Evolutionary conservation across 2,888 invertebrate genomes (phyloP), one percentile per base, ranked within the genome.

Genomic region (Plagiodera versicolora): DNA sequence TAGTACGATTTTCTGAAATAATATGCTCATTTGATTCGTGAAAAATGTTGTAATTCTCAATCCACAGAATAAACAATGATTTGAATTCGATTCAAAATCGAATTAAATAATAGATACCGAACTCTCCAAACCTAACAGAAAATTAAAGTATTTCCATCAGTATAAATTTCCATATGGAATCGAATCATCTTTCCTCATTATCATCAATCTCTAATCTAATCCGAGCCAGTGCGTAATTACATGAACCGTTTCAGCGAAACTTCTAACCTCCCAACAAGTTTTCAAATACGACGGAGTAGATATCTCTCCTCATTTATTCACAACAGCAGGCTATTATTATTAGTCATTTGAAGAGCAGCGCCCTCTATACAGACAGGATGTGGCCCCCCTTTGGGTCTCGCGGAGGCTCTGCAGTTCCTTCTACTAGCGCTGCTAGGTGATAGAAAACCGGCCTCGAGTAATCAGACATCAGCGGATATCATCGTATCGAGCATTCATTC

Each of bases 331-430:
- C 20, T 20, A 53, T 24, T 5, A 24, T 24, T 24, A 24, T 44
- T 24, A 14, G 39, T 39, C 17, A 58, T 61, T 58, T 48, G 61
- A 67, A 70, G 66, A 69, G 64, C 72, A 75, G 75, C 74, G 77
- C 75, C 76, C 75, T 75, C 77, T 73, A 73, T 51, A 52, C 56
- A 47, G 56, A 60, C 66, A 65, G 68, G 67, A 70, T 65, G 67
- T 61, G 68, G 75, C 77, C 77, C 78, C 79, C 76, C 74, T 74
- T 75, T 68, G 66, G 71, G 70, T 76, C 76, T 74, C 75, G 76
- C 77, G 77, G 77, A 76, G 75, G 72, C 73, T 68, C 68, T 70
- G 63, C 68, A 67, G 67, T 65, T 58, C 65, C 68, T 64, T 58
- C 66, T 56, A 57, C 63, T 66, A 61, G 63, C 56, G 48, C 57